phyloP scores from a whole-genome alignment of 2,888 invertebrate species.

The Danaus chrysippus region DNA sequence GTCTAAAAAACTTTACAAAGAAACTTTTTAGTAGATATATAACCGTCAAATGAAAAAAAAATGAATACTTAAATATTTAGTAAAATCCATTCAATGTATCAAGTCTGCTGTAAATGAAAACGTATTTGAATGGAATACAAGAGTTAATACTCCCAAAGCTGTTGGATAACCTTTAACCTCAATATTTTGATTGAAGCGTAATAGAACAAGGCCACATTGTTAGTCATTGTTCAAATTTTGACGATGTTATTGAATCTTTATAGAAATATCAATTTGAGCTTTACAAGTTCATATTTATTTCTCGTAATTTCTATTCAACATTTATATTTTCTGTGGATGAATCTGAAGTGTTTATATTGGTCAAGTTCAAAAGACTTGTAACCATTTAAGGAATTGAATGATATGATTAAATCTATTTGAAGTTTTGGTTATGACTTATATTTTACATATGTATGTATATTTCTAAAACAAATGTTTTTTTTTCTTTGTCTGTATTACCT shows the following conservation, averaged over 20 bases:
- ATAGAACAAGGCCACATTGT: constrained; percentile 66
- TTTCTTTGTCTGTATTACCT: too few species aligned
- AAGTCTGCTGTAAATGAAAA: constrained; percentile 1
- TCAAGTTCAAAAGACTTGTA: constrained; percentile 13
- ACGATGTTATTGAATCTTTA: constrained; percentile 14
- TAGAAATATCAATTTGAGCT: constrained; percentile 5
- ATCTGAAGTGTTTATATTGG: constrained; percentile 3
- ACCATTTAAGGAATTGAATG: neutral
- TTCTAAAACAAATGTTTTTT: too few species aligned
- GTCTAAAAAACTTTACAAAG: neutral
- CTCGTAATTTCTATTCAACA: neutral
- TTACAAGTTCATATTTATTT: constrained; percentile 1
- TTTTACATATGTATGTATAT: too few species aligned
- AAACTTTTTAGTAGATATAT: too few species aligned
- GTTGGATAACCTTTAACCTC: constrained; percentile 64
- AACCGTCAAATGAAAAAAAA: neutral
- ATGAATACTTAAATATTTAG: neutral
- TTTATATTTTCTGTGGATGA: neutral
- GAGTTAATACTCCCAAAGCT: constrained; percentile 25
- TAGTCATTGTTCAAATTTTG: constrained; percentile 30
- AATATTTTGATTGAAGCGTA: constrained; percentile 68
- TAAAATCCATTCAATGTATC: too few species aligned
- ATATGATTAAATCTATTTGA: neutral
- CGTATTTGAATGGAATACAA: constrained; percentile 12
- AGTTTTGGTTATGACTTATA: too few species aligned